Evolutionary conservation across 30 jellyfish, hydroid and myxozoan species (phyloP).

Genomic region (Chrysaora quinquecirrha): DNA sequence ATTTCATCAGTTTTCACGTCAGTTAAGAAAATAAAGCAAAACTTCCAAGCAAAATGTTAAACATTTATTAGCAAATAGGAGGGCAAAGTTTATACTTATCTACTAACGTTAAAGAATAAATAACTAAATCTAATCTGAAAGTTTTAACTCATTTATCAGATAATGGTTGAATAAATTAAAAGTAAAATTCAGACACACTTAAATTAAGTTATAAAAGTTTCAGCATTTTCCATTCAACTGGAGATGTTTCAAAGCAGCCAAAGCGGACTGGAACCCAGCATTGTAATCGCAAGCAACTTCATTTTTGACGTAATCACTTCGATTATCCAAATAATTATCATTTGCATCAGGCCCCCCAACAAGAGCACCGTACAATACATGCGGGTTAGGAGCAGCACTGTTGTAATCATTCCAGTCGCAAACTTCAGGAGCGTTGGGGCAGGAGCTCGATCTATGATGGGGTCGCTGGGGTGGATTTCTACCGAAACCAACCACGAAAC

Average conservation of each 20-base stretch:
- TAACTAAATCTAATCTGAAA: too few relatives aligned
- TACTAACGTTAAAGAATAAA: too few relatives aligned
- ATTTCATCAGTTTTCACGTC: too few relatives aligned
- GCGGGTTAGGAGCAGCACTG: constrained; percentile 54
- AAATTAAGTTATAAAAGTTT: not conserved
- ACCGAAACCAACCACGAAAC: constrained; percentile 84
- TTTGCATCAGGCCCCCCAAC: constrained; percentile 79
- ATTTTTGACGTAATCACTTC: constrained; percentile 69
- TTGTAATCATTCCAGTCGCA: constrained; percentile 53
- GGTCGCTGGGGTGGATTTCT: constrained; percentile 70
- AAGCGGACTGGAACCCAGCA: constrained; percentile 83
- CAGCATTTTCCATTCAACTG: constrained; percentile 22
- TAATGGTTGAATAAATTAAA: too few relatives aligned
- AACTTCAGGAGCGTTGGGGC: constrained; percentile 66
- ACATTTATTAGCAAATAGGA: too few relatives aligned
- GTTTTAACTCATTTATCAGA: too few relatives aligned
- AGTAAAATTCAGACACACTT: not conserved
- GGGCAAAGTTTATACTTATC: too few relatives aligned
- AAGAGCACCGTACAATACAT: constrained; percentile 73
- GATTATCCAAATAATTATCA: constrained; percentile 49
- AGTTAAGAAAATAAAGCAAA: too few relatives aligned
- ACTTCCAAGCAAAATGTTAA: too few relatives aligned
- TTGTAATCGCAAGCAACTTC: constrained; percentile 75
- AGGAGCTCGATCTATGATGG: constrained; percentile 71
- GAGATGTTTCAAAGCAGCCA: constrained; percentile 69